A percentile compares a stretch with the other conserved stretches of the same genome.
Conservation (phyloP, 2,113 vertebrate genomes). For the Albula glossodonta region DNA sequence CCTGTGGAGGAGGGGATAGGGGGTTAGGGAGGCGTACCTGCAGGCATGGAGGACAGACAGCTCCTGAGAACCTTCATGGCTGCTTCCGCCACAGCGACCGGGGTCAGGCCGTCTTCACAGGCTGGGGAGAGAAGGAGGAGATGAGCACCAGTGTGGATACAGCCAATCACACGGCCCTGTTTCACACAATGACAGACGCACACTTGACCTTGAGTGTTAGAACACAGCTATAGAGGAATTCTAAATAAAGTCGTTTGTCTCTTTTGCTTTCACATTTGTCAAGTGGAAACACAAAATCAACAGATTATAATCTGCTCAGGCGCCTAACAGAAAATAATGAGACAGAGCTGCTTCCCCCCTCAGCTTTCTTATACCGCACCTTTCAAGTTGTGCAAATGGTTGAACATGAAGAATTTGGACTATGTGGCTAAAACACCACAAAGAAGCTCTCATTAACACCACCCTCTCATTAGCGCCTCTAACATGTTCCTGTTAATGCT, state of each 20-base stretch:
- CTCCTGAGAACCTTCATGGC: conserved; percentile 80
- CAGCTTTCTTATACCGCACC: neutral
- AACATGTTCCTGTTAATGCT: neutral
- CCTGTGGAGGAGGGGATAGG: neutral
- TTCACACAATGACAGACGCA: neutral
- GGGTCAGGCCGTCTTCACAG: conserved; percentile 83
- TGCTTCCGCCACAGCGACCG: conserved; percentile 81
- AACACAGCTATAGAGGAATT: too few relatives aligned
- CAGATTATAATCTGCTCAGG: neutral
- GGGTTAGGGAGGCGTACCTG: conserved; percentile 69
- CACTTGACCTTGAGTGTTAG: too few relatives aligned
- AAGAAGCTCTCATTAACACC: neutral
- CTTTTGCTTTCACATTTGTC: neutral
- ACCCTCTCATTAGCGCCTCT: neutral
- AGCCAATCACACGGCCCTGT: neutral
- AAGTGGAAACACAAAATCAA: neutral
- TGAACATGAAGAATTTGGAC: neutral
- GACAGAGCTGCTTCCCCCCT: neutral
- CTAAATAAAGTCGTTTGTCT: too few relatives aligned
- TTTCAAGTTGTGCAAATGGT: neutral
- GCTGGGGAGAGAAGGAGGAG: conserved; percentile 58
- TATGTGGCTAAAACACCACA: neutral
- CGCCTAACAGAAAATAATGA: too few relatives aligned
- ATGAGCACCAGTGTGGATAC: neutral
- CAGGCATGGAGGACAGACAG: conserved; percentile 89